phyloP scores from a whole-genome alignment of 2,113 vertebrate genomes.

The zebrafish (Danio rerio) region DNA sequence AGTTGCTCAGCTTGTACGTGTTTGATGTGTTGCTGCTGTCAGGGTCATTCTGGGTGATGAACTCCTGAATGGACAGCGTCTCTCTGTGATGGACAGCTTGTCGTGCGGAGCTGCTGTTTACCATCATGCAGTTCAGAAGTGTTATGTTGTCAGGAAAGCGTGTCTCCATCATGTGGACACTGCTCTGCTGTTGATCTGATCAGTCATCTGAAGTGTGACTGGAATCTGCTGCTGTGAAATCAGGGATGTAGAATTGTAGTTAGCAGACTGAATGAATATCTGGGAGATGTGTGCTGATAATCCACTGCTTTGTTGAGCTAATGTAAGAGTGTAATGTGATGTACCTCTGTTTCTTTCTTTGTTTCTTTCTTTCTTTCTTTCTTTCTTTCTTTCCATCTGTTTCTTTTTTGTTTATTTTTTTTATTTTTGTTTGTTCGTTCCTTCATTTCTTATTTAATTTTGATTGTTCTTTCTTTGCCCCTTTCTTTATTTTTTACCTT shows the following conservation, averaged over 20 bases:
- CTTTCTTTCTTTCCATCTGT: neutral
- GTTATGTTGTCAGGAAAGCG: neutral
- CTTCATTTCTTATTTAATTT: no score
- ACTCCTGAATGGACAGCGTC: slow-evolving; percentile 20
- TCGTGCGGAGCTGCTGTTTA: neutral
- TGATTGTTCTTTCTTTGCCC: neutral
- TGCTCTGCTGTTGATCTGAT: neutral
- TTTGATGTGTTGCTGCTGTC: slow-evolving; percentile 8
- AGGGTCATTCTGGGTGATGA: slow-evolving; percentile 30
- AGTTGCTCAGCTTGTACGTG: neutral
- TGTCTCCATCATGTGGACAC: neutral
- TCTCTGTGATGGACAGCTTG: slow-evolving; percentile 33
- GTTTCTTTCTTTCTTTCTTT: neutral
- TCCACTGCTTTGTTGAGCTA: slow-evolving; percentile 25
- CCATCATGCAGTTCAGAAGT: neutral
- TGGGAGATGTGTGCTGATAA: slow-evolving; percentile 3
- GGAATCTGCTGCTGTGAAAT: neutral
- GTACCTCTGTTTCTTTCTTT: neutral
- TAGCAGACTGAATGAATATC: slow-evolving; percentile 14
- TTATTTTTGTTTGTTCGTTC: no score
- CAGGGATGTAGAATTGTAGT: no score
- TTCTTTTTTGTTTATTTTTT: no score
- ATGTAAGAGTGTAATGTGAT: slow-evolving; percentile 17
- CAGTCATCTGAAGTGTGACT: neutral
- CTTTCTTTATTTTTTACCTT: no score